phyloP scores from a whole-genome alignment of 2,113 vertebrate species.

The Crypturellus undulatus region DNA sequence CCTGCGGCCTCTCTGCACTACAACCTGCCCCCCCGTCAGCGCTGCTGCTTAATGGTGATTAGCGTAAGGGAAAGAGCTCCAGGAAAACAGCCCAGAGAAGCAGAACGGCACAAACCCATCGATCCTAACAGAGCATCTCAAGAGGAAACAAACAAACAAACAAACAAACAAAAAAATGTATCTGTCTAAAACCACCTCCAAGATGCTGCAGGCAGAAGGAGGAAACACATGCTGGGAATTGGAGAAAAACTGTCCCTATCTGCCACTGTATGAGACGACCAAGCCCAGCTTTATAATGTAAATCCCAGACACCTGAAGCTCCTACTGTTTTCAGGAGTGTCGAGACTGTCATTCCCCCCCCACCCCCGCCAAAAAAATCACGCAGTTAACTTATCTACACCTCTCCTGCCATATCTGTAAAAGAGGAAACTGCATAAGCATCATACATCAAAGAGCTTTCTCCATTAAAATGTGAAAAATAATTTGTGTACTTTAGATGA shows the following conservation, averaged over 20 bases:
- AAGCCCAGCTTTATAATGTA: neutral
- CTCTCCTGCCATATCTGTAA: slow-evolving; percentile 19
- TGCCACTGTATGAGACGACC: fast-evolving
- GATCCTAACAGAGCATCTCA: neutral
- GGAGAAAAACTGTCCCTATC: neutral
- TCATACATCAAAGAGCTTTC: slow-evolving; percentile 53
- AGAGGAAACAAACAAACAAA: neutral
- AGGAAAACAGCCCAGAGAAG: neutral
- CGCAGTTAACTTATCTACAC: slow-evolving; percentile 43
- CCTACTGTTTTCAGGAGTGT: neutral
- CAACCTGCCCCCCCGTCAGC: neutral
- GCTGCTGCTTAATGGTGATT: neutral
- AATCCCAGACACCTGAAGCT: neutral
- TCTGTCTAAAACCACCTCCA: neutral
- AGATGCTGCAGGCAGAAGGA: neutral
- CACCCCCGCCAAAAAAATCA: neutral
- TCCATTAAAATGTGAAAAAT: slow-evolving; percentile 66
- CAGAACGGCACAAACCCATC: neutral
- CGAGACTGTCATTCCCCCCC: neutral
- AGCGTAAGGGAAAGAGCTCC: neutral
- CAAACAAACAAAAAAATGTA: neutral
- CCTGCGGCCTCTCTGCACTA: neutral
- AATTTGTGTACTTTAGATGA: slow-evolving; percentile 63
- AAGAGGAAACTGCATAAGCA: slow-evolving; percentile 7
- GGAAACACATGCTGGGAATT: neutral